Evolutionary conservation across 2,797 vertebrate species (phyloP), one percentile per base, ranked within the genome.

Genomic region (Cyprinodon diabolis): DNA sequence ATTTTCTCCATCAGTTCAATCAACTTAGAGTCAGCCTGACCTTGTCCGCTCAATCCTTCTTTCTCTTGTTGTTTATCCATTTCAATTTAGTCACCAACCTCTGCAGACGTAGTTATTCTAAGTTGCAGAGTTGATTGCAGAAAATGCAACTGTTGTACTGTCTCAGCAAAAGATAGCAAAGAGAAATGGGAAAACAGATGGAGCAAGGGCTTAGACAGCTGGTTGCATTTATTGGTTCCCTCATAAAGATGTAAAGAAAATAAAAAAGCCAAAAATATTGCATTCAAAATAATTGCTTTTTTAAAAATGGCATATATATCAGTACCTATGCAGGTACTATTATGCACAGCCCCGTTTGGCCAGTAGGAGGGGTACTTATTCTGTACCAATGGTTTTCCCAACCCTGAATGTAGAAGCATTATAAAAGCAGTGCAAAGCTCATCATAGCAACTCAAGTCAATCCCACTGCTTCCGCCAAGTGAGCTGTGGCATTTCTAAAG

Each of bases 71-170:
- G 57, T 79, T 86, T 80, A 84, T 79, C 73, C 73, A 73, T 86
- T 88, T 85, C 69, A 78, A 70, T 78, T 70, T 72, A 75, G 75
- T 79, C 80, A 79, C 71, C 74, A 85, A 81, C 67, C 69, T 67
- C 25, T 80, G 77, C 60, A 75, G 66, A 81, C 80, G 52, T 72
- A 84, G 70, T 85, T 72, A 48, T 81, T 88, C 74, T 72, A 70
- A 84, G 80, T 77, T 84, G 74, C 74, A 51, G 78, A 76, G 77
- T 77, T 84, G 85, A 89, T 87, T 89, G 74, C 2, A 74, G 66
- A 51, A 47, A 55, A 84, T 76, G 86, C 74, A 78, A 86, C 71
- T 73, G 57, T 40, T 75, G 45, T 77, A 48, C 76, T 60, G 9
- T 72, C 68, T 72, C 62, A 81, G 68, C 66, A 77, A 62, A 73